A percentile compares a stretch with the other conserved stretches of the same genome.
phyloP scores from a whole-genome alignment of 2,888 invertebrate species.

The Eubasilissa splendida region DNA sequence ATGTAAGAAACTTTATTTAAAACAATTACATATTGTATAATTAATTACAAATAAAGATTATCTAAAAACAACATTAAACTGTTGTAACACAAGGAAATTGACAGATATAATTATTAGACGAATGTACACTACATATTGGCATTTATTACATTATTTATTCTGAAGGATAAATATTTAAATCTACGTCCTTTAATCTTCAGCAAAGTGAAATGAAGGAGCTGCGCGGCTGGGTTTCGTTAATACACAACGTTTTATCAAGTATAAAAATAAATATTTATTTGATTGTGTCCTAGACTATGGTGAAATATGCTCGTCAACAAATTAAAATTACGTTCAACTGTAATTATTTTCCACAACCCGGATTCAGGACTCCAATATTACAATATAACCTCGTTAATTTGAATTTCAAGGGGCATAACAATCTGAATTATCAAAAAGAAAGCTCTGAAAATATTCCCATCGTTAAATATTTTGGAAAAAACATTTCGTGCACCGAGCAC shows the following conservation, averaged over 20 bases:
- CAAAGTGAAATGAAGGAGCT: no score
- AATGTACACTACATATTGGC: slow-evolving; percentile 1
- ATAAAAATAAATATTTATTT: slow-evolving; percentile 37
- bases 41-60: slow-evolving; percentile 26
- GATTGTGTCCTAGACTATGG: slow-evolving; percentile 20
- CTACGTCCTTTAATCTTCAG: no score
- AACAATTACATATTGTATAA: slow-evolving; percentile 24
- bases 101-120: background rate
- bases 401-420: no score
- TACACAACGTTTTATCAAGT: slow-evolving; percentile 11
- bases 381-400: no score
- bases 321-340: background rate
- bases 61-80: slow-evolving; percentile 31
- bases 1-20: slow-evolving; percentile 34
- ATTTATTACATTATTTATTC: background rate
- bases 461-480: no score
- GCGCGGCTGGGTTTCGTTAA: no score
- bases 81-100: slow-evolving; percentile 23
- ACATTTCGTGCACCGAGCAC: no score
- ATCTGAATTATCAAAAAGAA: no score
- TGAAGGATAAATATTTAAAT: no score
- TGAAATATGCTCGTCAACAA: slow-evolving; percentile 19
- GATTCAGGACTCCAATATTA: background rate
- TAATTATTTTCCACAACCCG: background rate
- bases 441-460: no score